Conservation (phyloP, 2,797 vertebrate species). For the Schizopygopsis pylzovi region DNA sequence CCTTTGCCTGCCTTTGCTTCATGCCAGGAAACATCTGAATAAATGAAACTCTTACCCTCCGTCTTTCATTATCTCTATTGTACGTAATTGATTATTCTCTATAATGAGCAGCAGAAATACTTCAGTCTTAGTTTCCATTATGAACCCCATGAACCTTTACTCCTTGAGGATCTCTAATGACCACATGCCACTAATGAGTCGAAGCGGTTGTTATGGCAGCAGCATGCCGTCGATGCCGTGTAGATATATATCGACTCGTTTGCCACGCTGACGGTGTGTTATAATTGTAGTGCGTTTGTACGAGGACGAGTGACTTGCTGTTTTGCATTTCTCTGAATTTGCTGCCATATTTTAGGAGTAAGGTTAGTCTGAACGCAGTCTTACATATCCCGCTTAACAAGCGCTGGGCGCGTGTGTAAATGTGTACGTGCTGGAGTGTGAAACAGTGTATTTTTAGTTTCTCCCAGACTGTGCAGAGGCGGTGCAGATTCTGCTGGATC, state of each 20-base stretch:
- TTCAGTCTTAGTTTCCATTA: conserved; percentile 56
- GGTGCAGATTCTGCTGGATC: conserved; percentile 72
- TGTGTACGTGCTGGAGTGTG: conserved; percentile 52
- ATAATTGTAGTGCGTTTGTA: background rate
- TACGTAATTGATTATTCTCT: conserved; percentile 41
- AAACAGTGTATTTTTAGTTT: conserved; percentile 73
- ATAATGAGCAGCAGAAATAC: conserved; percentile 54
- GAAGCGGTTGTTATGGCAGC: conserved; percentile 65
- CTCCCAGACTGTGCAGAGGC: conserved; percentile 73
- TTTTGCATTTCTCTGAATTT: conserved; percentile 22
- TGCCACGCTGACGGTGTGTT: background rate
- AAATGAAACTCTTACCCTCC: conserved; percentile 20
- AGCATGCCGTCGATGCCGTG: conserved; percentile 22
- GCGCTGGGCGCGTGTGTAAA: conserved; percentile 49
- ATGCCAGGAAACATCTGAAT: conserved; percentile 5
- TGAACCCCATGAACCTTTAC: conserved; percentile 37
- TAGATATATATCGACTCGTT: conserved; percentile 39
- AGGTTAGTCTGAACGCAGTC: conserved; percentile 19
- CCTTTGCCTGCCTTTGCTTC: conserved; percentile 23
- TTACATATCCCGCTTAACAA: conserved; percentile 11
- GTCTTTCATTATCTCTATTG: conserved; percentile 27
- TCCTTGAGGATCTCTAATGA: conserved; percentile 55
- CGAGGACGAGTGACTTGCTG: background rate
- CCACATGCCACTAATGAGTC: conserved; percentile 53
- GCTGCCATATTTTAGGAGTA: conserved; percentile 13